These are phyloP conservation scores for Mesembrinibis cayennensis DNA, from an alignment of 2,113 vertebrate species.

Conservation along the genomic window DNA sequence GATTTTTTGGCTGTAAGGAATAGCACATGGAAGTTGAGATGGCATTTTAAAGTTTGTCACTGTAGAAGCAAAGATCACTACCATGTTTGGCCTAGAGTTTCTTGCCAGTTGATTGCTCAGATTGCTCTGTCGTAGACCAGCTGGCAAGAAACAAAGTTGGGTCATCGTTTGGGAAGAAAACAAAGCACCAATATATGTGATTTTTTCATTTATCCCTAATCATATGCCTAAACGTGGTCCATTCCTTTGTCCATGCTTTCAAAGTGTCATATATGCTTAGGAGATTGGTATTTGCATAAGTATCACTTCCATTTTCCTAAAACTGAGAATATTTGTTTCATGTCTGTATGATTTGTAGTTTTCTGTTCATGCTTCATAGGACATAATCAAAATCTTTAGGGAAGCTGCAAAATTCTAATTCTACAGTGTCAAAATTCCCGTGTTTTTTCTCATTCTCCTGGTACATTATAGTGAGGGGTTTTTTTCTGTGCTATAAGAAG, in stretches of 20 bases:
- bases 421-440: not conserved
- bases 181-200: not conserved
- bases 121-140: not conserved
- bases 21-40: not conserved
- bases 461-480: not conserved
- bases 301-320: not conserved
- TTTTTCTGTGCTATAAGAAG: not conserved
- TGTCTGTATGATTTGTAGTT: not conserved
- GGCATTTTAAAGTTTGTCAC: conserved; percentile 22
- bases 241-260: not conserved
- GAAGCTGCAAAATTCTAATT: not conserved
- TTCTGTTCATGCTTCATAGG: not conserved
- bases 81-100: not conserved
- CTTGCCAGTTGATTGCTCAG: not conserved
- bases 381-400: not conserved
- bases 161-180: not conserved
- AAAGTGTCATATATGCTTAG: not conserved
- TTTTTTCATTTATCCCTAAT: not conserved
- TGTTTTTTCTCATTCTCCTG: not conserved
- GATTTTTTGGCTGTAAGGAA: conserved; percentile 14
- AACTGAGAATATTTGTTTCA: not conserved
- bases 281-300: not conserved
- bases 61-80: not conserved
- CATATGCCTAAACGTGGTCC: not conserved
- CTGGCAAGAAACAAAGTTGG: not conserved